Conservation (phyloP, 2,888 invertebrate species). For the Atrina japonica region DNA sequence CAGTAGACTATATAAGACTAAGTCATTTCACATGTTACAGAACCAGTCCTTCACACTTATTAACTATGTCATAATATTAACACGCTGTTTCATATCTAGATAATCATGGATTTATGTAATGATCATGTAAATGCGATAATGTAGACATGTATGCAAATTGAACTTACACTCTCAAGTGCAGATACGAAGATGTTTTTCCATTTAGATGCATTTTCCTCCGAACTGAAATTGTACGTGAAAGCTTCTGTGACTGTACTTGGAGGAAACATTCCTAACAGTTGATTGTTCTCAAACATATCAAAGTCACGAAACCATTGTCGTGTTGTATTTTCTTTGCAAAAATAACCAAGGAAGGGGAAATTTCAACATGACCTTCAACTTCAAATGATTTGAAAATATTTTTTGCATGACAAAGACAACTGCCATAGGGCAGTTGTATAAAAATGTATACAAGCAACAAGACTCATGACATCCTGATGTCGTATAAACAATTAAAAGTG, state of each 20-base stretch:
- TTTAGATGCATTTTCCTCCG: constrained; percentile 93
- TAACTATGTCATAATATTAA: no score
- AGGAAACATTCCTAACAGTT: constrained; percentile 59
- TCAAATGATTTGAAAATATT: constrained; percentile 31
- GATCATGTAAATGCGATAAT: not conserved
- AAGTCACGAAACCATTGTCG: constrained; percentile 40
- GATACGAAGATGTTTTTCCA: constrained; percentile 95
- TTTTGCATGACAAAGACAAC: constrained; percentile 2
- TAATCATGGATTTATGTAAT: no score
- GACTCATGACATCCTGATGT: constrained; percentile 41
- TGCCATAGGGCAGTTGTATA: constrained; percentile 16
- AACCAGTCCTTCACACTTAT: no score
- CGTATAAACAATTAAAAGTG: constrained; percentile 18
- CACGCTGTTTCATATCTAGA: no score
- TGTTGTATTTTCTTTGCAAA: constrained; percentile 23
- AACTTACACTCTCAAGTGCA: constrained; percentile 90
- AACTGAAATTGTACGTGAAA: constrained; percentile 89
- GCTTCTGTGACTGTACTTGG: constrained; percentile 54
- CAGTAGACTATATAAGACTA: no score
- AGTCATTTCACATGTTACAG: constrained; percentile 5
- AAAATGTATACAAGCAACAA: constrained; percentile 27
- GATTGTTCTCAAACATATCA: constrained; percentile 22
- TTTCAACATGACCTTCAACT: constrained; percentile 43
- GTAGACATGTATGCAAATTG: constrained; percentile 3
- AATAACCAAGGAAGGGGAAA: constrained; percentile 21